Evolutionary conservation across 2,888 invertebrate genomes (phyloP), one percentile per base, ranked within the genome.

Genomic region (Hyppa rectilinea): DNA sequence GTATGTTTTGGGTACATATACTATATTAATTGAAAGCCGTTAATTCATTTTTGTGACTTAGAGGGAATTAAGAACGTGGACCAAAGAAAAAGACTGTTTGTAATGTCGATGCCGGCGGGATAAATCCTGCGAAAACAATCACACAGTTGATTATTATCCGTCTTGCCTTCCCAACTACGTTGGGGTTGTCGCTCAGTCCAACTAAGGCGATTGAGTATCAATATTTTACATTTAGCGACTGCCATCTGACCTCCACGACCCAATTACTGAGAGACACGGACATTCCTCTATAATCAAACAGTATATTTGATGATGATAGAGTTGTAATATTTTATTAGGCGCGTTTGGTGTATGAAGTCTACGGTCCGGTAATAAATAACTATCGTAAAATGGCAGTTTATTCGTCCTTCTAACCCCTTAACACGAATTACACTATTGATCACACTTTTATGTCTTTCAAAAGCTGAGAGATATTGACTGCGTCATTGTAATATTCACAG

Each of bases 251-350:
- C 56, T 40, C 31, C 20, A 40, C 34, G 56, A 52, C 43, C 79
- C 60, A 71, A 74, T 74, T 78, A 60, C 43, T 31, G 26, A 12
- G 5, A 1, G 23, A 60, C n/a, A 60, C 43, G 17, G 36, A 45
- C 40, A 77, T 43, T 58, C 55, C 71, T 49, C 20, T 49, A 60
- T 36, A 31, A n/a, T 34, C 9, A 53, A 52, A 60, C 31, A 43
- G 53, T 38, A 26, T 20, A 34, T 34, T 78, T 70, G 12, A 56
- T 47, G 23, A 47, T 53, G 20, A 77, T 70, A 34, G 14, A 36
- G 58, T 52, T 58, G 20, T 34, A 34, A 31, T 50, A 77, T 69
- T 72, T 72, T 77, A 58, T 56, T 38, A 69, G 49, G 70, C 12
- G 29, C 36, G 56, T 69, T 38, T 58, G 49, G 43, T 36, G 43